These are phyloP conservation scores for Sarotherodon lohbergeri DNA, from an alignment of 2,113 vertebrate species.

Conservation along the genomic window DNA sequence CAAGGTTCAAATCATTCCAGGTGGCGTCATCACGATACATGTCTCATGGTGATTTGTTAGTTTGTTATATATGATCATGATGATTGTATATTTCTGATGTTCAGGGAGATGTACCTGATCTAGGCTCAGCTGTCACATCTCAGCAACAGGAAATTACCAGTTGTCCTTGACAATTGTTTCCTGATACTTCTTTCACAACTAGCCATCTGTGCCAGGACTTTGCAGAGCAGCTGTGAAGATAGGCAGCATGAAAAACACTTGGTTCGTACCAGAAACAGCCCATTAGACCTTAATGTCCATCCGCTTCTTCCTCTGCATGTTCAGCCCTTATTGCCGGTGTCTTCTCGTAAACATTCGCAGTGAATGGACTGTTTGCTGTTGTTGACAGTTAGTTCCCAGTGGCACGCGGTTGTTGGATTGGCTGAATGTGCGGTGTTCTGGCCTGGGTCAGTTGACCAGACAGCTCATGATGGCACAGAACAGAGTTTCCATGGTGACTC, in stretches of 20 bases:
- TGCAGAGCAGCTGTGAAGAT: not conserved
- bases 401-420: not conserved
- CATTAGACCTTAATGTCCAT: slow-evolving; percentile 37
- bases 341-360: not conserved
- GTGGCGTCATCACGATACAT: not conserved
- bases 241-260: not conserved
- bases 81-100: not conserved
- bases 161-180: not conserved
- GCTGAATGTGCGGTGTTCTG: not conserved
- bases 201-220: not conserved
- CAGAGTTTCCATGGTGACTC: slow-evolving; percentile 52
- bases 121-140: not conserved
- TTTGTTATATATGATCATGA: not conserved
- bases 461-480: not conserved
- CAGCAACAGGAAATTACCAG: not conserved
- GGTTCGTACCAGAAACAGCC: not conserved
- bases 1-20: accelerated
- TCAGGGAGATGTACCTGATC: not conserved
- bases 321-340: not conserved
- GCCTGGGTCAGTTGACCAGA: slow-evolving; percentile 1
- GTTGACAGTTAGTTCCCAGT: slow-evolving; percentile 2
- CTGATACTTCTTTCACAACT: not conserved
- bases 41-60: not conserved
- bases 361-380: slow-evolving; percentile 14
- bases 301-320: not conserved